A percentile compares a stretch with the other conserved stretches of the same genome.
Evolutionary conservation across 2,113 vertebrate genomes (phyloP).

Genomic region (Cynoglossus semilaevis): DNA sequence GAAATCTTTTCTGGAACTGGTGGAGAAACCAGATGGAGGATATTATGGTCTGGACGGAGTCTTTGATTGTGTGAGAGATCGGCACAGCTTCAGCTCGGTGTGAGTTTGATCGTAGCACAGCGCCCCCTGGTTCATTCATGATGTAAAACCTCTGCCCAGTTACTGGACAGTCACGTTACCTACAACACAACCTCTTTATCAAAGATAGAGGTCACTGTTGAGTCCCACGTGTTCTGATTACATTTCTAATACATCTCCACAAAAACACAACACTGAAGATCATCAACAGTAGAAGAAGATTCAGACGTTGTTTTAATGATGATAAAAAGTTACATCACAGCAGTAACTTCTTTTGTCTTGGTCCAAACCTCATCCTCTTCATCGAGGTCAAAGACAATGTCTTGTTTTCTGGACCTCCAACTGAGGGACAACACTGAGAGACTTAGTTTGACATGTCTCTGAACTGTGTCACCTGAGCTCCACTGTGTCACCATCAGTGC

Average conservation of each 20-base stretch:
- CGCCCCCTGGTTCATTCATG: slow-evolving; percentile 23
- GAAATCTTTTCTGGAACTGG: slow-evolving; percentile 36
- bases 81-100: not conserved
- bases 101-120: slow-evolving; percentile 11
- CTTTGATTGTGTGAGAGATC: slow-evolving; percentile 17
- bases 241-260: no score
- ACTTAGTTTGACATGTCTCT: not conserved
- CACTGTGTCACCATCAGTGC: slow-evolving; percentile 5
- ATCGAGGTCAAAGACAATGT: no score
- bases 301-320: no score
- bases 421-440: not conserved
- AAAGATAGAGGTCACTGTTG: no score
- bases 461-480: slow-evolving; percentile 3
- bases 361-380: no score
- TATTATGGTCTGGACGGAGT: slow-evolving; percentile 30
- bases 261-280: no score
- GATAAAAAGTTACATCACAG: no score
- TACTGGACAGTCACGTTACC: slow-evolving; percentile 15
- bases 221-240: no score
- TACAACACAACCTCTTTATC: not conserved
- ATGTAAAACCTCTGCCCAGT: slow-evolving; percentile 9
- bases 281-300: no score
- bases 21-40: slow-evolving; percentile 29
- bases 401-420: no score
- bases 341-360: no score